Evolutionary conservation across 2,888 invertebrate species (phyloP).

Genomic region (Leptopterna dolabrata): DNA sequence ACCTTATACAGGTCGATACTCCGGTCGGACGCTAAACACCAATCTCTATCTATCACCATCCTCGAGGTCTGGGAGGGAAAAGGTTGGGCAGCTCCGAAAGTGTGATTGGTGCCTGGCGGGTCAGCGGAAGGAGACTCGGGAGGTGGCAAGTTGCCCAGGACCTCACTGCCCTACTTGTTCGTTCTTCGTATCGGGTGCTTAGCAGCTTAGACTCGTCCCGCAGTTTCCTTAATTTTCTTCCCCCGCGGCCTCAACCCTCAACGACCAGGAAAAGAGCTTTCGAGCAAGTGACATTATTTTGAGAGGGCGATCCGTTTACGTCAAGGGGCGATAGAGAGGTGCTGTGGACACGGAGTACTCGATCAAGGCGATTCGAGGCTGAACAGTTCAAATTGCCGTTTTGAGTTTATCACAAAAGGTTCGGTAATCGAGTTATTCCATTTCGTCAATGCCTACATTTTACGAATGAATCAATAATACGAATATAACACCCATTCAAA

Average conservation of each 20-base stretch:
- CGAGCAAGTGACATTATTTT: neutral
- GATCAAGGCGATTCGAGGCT: neutral
- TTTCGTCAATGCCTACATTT: too few species aligned
- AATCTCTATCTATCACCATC: constrained; percentile 23
- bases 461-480: too few species aligned
- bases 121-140: neutral
- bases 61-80: neutral
- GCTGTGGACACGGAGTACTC: neutral
- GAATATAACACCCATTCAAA: too few species aligned
- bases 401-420: neutral
- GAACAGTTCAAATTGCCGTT: neutral
- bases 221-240: constrained; percentile 7
- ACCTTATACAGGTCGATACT: constrained; percentile 9
- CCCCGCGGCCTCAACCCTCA: neutral
- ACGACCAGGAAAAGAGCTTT: constrained; percentile 7
- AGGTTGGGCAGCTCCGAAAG: neutral
- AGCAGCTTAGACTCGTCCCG: neutral
- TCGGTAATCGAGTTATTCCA: too few species aligned
- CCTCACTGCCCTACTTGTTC: neutral
- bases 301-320: constrained; percentile 12
- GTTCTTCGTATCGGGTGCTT: neutral
- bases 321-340: neutral
- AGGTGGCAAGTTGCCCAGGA: constrained; percentile 25
- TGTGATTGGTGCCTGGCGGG: constrained; percentile 29
- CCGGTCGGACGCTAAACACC: constrained; percentile 5